Percentiles rank a stretch among this genome's conserved stretches.
Evolutionary conservation across 1,140 invertebrate genomes (phyloP).

Genomic region (Aleiodes sp.): DNA sequence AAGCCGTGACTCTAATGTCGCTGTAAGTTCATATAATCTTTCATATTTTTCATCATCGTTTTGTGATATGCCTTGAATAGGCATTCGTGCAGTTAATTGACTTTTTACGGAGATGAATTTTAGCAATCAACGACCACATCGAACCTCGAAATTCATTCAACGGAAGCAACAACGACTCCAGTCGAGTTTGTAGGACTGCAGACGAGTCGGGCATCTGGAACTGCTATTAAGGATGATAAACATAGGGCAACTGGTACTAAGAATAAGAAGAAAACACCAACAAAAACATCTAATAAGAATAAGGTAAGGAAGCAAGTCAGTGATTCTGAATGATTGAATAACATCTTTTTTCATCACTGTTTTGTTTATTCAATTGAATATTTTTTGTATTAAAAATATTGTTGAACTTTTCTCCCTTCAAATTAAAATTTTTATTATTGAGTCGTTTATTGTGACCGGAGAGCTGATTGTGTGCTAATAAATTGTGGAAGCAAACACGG

Average conservation of each 20-base stretch:
- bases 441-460: too few relatives aligned
- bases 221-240: conserved; percentile 61
- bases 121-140: conserved; percentile 6
- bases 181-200: not conserved
- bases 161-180: not conserved
- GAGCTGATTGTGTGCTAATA: too few relatives aligned
- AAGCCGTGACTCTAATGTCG: conserved; percentile 39
- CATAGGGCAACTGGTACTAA: conserved; percentile 33
- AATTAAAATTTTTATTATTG: too few relatives aligned
- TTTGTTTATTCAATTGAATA: too few relatives aligned
- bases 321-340: not conserved
- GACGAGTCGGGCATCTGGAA: conserved; percentile 46
- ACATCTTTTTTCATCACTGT: too few relatives aligned
- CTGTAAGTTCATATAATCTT: conserved; percentile 35
- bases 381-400: too few relatives aligned
- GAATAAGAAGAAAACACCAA: conserved; percentile 48
- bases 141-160: not conserved
- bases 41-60: not conserved
- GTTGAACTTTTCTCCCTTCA: too few relatives aligned
- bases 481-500: too few relatives aligned
- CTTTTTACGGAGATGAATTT: not conserved
- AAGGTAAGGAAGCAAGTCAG: conserved; percentile 27
- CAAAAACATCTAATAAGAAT: conserved; percentile 22
- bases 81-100: conserved; percentile 4
- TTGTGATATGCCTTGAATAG: not conserved